Evolutionary conservation across 2,113 vertebrate genomes (phyloP).

Genomic region (Narcine bancroftii): DNA sequence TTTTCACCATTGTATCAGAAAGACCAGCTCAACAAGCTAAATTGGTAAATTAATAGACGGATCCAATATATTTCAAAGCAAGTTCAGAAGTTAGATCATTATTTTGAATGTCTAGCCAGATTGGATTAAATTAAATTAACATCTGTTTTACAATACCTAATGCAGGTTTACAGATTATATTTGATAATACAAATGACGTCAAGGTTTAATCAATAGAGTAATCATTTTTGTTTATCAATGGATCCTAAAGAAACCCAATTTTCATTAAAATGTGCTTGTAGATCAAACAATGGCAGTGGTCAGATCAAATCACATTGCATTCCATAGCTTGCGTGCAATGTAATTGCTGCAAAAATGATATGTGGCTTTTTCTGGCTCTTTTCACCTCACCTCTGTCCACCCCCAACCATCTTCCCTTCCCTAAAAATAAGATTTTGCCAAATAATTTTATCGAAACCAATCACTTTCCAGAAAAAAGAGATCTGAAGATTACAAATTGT

Average conservation of each 20-base stretch:
- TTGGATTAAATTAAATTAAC: conserved; percentile 26
- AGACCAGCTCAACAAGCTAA: not conserved
- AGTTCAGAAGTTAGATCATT: conserved; percentile 15
- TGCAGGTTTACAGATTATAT: not conserved
- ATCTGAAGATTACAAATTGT: not conserved
- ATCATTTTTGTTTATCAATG: not conserved
- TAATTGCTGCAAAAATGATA: not conserved
- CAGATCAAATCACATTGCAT: not conserved
- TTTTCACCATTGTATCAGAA: not conserved
- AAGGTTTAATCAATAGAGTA: conserved; percentile 18
- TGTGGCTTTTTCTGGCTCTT: not conserved
- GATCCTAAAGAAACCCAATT: not conserved
- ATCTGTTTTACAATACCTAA: not conserved
- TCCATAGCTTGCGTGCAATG: not conserved
- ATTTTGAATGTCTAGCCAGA: conserved; percentile 19
- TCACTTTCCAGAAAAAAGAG: not conserved
- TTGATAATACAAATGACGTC: not conserved
- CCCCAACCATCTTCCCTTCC: not conserved
- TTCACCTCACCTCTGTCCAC: not conserved
- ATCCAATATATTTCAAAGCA: not conserved
- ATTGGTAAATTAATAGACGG: not conserved
- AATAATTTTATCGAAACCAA: not conserved
- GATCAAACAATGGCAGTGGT: not conserved
- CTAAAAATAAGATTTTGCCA: not conserved
- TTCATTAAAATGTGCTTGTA: not conserved